Evolutionary conservation across 1,140 invertebrate genomes (phyloP), one percentile per base, ranked within the genome.

Genomic region (Campoletis sonorensis): DNA sequence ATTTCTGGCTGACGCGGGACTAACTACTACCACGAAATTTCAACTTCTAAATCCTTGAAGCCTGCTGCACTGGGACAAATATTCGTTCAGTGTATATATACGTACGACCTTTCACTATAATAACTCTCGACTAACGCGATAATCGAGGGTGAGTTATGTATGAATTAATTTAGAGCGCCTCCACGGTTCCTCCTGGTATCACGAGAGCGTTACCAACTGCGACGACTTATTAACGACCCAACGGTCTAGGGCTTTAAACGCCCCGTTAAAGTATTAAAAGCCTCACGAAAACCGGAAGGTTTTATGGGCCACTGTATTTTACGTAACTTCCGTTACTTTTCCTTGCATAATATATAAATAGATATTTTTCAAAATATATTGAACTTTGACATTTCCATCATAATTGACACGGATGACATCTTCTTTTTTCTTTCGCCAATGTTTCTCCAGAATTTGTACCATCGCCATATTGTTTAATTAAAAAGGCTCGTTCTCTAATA

Each of bases 121-220:
- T 77, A 61, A 30, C 75, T 64, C 67, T 75, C 70, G 68, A 75
- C 51, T 80, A 64, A 73, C 37, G 70, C 79, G 79, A 80, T 80
- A 80, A 80, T 80, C 79, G 79, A 80, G 68, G 51, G 71, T 80
- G 71, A 80, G 58, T 80, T 80, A 80, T 80, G 79, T 80, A 64
- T 71, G 79, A 81, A 81, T 81, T 81, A 81, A 81, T 76, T 76
- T 49, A 67, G 72, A 27, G 72, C 21, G 61, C 79, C 45, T 58
- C 27, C n/a, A 13, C 33, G 21, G 23, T 37, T 67, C 33, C 30
- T 68, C 68, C 67, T 70, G 54, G 26, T 67, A 54, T 68, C 70
- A 51, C 72, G 54, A 77, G 27, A 61, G 16, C 23, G 51, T 23
- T 54, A 77, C 26, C 75, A 77, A 77, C 75, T 77, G 75, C 75